A percentile compares a stretch with the other conserved stretches of the same genome.
Evolutionary conservation across 2,888 invertebrate species (phyloP).

Genomic region (Eledona agricola): DNA sequence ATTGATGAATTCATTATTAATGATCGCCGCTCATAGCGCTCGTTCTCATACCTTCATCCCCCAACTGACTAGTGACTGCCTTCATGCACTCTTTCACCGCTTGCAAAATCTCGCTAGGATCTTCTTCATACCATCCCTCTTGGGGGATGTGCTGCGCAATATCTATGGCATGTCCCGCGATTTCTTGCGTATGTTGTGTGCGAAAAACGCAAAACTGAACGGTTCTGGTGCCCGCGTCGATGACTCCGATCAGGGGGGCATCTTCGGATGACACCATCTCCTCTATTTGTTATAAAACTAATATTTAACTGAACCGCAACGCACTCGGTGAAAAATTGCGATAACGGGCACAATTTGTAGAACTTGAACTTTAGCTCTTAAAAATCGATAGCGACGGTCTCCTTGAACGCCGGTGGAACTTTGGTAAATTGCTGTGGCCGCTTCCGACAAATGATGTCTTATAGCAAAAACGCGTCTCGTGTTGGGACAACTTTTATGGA

Average conservation of each 20-base stretch:
- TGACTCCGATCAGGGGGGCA: conserved; percentile 79
- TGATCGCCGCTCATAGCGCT: too few relatives aligned
- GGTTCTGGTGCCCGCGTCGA: conserved; percentile 96
- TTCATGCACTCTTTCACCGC: conserved; percentile 83
- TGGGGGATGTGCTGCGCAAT: conserved; percentile 81
- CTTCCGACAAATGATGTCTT: neutral
- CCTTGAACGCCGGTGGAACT: neutral
- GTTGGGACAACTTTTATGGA: too few relatives aligned
- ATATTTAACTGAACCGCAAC: conserved; percentile 1
- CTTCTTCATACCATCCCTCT: conserved; percentile 95
- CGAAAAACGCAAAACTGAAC: conserved; percentile 73
- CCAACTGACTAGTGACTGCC: conserved; percentile 73
- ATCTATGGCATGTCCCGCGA: conserved; percentile 83
- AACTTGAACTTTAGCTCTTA: conserved; percentile 5
- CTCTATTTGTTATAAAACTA: neutral
- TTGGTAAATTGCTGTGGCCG: neutral
- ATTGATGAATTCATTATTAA: too few relatives aligned
- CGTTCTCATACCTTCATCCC: conserved; percentile 62
- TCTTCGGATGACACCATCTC: conserved; percentile 8
- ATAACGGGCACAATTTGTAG: neutral
- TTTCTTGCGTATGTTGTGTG: conserved; percentile 79
- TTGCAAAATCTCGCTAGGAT: conserved; percentile 84
- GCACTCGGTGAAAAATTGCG: too few relatives aligned
- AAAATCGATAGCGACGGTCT: conserved; percentile 3
- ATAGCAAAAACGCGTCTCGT: neutral